Conservation (phyloP, 2,113 vertebrate genomes). For the Gallinago media region DNA sequence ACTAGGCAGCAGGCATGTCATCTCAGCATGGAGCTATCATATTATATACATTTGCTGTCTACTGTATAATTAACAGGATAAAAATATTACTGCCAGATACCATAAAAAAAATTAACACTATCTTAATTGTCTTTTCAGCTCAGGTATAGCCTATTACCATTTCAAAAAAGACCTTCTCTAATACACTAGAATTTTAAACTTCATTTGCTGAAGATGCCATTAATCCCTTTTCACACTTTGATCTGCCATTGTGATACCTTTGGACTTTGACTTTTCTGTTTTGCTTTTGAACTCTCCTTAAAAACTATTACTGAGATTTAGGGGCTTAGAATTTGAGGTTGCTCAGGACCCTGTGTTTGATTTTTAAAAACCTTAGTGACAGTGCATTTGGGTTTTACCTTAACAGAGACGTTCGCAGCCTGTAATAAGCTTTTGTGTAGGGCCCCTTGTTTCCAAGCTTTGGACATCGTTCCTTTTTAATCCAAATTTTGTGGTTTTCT, state of each 20-base stretch:
- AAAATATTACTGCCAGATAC: conserved; percentile 83
- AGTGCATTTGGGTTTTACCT: not conserved
- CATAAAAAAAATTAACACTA: conserved; percentile 83
- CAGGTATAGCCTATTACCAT: conserved; percentile 83
- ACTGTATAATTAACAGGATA: conserved; percentile 83
- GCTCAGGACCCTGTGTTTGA: conserved; percentile 17
- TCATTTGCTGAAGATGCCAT: conserved; percentile 69
- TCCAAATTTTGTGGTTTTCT: not conserved
- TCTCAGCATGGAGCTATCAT: conserved; percentile 75
- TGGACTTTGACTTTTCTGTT: conserved; percentile 68
- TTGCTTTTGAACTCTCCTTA: conserved; percentile 78
- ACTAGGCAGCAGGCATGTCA: conserved; percentile 76
- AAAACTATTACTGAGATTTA: conserved; percentile 70
- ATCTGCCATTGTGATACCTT: conserved; percentile 75
- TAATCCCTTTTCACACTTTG: conserved; percentile 83
- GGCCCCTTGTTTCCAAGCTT: not conserved
- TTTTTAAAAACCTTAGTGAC: conserved; percentile 35
- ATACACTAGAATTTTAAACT: conserved; percentile 77
- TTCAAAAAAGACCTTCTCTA: conserved; percentile 79
- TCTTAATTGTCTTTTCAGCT: conserved; percentile 85
- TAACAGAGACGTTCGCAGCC: not conserved
- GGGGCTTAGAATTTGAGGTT: conserved; percentile 54
- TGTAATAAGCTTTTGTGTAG: not conserved
- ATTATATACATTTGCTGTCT: conserved; percentile 81
- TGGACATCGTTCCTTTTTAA: not conserved